These are phyloP conservation scores for Lithophane socia DNA, from an alignment of 2,888 invertebrate genomes.

Conservation along the genomic window DNA sequence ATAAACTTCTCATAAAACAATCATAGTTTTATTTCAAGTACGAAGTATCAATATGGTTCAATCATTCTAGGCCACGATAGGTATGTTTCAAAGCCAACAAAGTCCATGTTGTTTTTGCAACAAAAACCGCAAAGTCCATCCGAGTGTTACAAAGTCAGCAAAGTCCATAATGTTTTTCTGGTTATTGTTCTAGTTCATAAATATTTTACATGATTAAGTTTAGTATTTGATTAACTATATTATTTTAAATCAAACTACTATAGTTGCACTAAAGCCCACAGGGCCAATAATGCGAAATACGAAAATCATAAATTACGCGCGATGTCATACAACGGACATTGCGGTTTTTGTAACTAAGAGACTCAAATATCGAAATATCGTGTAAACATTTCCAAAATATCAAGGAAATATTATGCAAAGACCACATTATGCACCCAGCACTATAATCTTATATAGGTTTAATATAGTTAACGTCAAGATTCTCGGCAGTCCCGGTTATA, in stretches of 20 bases:
- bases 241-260: neutral
- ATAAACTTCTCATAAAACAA: constrained; percentile 18
- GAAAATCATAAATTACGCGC: constrained; percentile 11
- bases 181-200: constrained; percentile 12
- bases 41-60: constrained; percentile 12
- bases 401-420: constrained; percentile 47
- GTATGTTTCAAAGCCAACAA: constrained; percentile 29
- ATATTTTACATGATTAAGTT: constrained; percentile 1
- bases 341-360: constrained; percentile 7
- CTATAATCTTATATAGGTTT: neutral
- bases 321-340: neutral
- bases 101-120: constrained; percentile 26
- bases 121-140: constrained; percentile 14
- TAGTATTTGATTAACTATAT: neutral
- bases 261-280: neutral
- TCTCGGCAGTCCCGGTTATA: neutral
- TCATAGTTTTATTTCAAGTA: constrained; percentile 22
- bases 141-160: neutral
- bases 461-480: neutral
- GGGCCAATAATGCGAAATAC: constrained; percentile 12
- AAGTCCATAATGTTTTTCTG: neutral
- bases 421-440: constrained; percentile 30
- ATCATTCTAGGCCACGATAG: constrained; percentile 21
- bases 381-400: constrained; percentile 53
- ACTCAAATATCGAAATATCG: constrained; percentile 26